Evolutionary conservation across 2,113 vertebrate species (phyloP), one percentile per base, ranked within the genome.

Genomic region (Papio anubis): DNA sequence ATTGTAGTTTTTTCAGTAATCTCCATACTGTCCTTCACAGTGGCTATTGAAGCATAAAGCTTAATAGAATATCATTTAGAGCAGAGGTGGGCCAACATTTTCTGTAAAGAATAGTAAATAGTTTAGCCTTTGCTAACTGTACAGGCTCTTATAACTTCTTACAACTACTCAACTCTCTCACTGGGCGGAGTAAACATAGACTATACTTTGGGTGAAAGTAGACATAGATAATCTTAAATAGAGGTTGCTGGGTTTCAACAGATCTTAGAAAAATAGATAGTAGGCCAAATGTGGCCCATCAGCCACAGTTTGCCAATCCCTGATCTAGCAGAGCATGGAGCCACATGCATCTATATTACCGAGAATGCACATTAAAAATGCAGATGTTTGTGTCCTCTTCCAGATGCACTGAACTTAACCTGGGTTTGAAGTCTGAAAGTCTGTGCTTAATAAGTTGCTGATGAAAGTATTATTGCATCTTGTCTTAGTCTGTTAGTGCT

Each of bases 281-380:
- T 30, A 14, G 55, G 16, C n/a, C 57, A 43, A 17, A 64, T 40
- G 27, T 50, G 52, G 6, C 32, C n/a, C 6, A 9, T n/a, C 12
- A 38, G 27, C 40, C 38, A 72, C 57, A 14, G 32, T 52, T 30
- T 78, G 18, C n/a, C 1, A 7, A 48, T 55, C 13, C 27, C 85
- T 59, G 20, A 21, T 38, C 66, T 40, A 61, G 45, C 27, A 75
- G 40, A 73, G n/a, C 20, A 0, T 85, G 18, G 38, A 1, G 12
- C 13, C 5, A 0, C n/a, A 5, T 79, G 5, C 12, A 27, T 21
- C 38, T 32, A 8, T 66, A 21, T 64, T 40, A 17, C 35, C 61
- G 12, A 40, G 2, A 10, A 18, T 93, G 6, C 55, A 25, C 25
- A 57, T 64, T 80, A 68, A 55, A 97, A 66, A 50, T 73, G 32